phyloP scores from a whole-genome alignment of 2,888 invertebrate genomes.

The Petrophora chlorosata region DNA sequence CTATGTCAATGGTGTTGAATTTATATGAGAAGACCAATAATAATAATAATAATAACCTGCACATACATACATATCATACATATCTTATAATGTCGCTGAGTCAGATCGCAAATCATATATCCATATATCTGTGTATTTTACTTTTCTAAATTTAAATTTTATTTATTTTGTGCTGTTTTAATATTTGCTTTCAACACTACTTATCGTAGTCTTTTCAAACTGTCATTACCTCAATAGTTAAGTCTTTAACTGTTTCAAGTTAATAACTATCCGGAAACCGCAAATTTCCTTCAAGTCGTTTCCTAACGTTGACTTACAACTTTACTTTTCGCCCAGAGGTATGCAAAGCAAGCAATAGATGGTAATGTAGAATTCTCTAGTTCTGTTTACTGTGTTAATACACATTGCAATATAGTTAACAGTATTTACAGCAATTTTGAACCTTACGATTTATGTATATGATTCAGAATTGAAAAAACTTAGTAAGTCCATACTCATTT shows the following conservation, averaged over 20 bases:
- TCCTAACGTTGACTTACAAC: conserved; percentile 14
- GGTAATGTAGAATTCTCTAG: conserved; percentile 27
- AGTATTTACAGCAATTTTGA: not conserved
- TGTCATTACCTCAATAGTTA: conserved; percentile 9
- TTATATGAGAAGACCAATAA: too few relatives aligned
- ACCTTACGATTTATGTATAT: not conserved
- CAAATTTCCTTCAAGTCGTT: conserved; percentile 23
- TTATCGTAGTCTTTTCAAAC: conserved; percentile 15
- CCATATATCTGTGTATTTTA: too few relatives aligned
- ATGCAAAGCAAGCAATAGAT: conserved; percentile 18
- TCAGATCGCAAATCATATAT: too few relatives aligned
- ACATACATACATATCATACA: not conserved
- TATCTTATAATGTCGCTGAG: too few relatives aligned
- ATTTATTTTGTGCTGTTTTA: too few relatives aligned
- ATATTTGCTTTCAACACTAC: conserved; percentile 3
- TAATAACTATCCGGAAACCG: conserved; percentile 26
- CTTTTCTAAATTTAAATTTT: too few relatives aligned
- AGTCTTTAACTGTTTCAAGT: conserved; percentile 6
- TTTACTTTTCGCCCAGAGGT: conserved; percentile 18
- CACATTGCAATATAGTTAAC: conserved; percentile 12
- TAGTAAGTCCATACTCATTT: conserved; percentile 20
- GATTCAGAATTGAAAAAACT: not conserved
- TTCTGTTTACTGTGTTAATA: too few relatives aligned
- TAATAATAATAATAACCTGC: not conserved
- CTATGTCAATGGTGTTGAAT: too few relatives aligned